Evolutionary conservation across 2,113 vertebrate genomes (phyloP).

Genomic region (Salvator merianae): DNA sequence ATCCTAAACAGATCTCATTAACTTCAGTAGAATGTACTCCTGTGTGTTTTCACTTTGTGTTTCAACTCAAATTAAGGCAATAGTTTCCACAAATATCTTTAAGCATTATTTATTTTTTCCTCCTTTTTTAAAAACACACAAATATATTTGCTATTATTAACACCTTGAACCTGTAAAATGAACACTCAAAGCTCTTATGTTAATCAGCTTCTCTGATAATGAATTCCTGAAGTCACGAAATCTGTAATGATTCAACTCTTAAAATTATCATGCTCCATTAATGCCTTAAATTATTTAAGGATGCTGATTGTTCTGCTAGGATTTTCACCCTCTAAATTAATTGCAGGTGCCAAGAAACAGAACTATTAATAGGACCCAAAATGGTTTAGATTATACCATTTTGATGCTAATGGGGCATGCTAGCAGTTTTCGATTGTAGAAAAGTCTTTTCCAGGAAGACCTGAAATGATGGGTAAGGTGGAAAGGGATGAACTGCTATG

Average conservation of each 20-base stretch:
- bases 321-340: constrained; percentile 17
- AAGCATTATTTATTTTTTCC: constrained; percentile 5
- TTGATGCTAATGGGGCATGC: neutral
- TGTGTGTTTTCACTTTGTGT: constrained; percentile 16
- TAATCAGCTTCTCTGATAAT: neutral
- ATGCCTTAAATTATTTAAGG: constrained; percentile 33
- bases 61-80: constrained; percentile 6
- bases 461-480: neutral
- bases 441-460: neutral
- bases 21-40: constrained; percentile 6
- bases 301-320: constrained; percentile 13
- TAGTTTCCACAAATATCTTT: constrained; percentile 19
- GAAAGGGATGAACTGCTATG: neutral
- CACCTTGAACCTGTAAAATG: neutral
- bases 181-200: constrained; percentile 10
- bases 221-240: constrained; percentile 14
- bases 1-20: constrained; percentile 13
- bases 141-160: neutral
- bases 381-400: neutral
- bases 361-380: neutral
- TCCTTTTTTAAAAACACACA: too few species aligned
- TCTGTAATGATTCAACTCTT: constrained; percentile 14
- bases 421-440: neutral
- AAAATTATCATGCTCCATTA: constrained; percentile 17
- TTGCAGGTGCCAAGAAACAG: constrained; percentile 12